Conservation (phyloP, 2,113 vertebrate genomes). For the Trinectes maculatus region DNA sequence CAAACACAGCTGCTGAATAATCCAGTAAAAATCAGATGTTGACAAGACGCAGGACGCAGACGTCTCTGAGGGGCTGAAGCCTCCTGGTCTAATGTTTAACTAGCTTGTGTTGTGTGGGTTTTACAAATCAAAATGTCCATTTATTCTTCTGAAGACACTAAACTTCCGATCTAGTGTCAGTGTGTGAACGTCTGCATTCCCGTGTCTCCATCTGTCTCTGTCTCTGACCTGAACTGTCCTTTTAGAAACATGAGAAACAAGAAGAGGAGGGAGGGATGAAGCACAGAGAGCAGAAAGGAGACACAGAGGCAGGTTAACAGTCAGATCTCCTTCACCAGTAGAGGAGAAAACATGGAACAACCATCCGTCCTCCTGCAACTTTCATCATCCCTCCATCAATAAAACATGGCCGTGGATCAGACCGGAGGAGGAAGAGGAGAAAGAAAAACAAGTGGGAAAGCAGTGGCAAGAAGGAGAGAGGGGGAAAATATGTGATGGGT, state of each 20-base stretch:
- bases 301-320: conserved; percentile 5
- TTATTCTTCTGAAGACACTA: no score
- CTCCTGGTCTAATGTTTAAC: no score
- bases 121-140: no score
- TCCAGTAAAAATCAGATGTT: no score
- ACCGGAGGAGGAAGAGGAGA: conserved; percentile 22
- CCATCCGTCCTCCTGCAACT: conserved; percentile 75
- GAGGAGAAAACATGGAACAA: conserved; percentile 68
- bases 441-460: no score
- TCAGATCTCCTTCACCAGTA: conserved; percentile 40
- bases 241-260: neutral
- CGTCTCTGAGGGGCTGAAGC: no score
- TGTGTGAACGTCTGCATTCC: no score
- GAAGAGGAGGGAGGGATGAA: neutral
- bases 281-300: neutral
- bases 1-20: no score
- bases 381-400: conserved; percentile 74
- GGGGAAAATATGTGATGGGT: neutral
- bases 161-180: no score
- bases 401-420: conserved; percentile 62
- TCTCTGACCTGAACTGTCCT: neutral
- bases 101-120: no score
- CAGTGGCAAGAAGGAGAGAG: conserved; percentile 10
- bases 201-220: no score
- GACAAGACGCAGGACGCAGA: no score